Evolutionary conservation across 2,888 invertebrate species (phyloP).

Genomic region (Eupithecia subfuscata): DNA sequence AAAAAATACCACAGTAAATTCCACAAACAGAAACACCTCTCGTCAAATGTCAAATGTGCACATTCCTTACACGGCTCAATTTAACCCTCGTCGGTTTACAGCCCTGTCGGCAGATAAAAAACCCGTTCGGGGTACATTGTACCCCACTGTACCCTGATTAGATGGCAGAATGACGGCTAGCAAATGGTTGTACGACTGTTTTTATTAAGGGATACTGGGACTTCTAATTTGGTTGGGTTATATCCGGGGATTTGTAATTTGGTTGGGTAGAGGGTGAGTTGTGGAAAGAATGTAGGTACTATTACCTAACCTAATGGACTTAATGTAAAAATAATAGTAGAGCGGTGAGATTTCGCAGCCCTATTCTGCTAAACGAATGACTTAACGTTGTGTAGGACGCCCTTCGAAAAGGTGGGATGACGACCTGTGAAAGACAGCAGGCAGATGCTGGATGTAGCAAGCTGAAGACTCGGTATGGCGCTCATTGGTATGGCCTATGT

Average conservation of each 20-base stretch:
- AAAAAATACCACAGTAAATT: not conserved
- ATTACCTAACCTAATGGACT: not conserved
- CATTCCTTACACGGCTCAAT: slow-evolving; percentile 20
- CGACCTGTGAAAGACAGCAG: too few species aligned
- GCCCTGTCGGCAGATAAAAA: slow-evolving; percentile 69
- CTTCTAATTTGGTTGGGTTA: slow-evolving; percentile 6
- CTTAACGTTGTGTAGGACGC: too few species aligned
- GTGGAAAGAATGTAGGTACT: not conserved
- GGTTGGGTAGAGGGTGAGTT: not conserved
- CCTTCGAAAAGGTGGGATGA: too few species aligned
- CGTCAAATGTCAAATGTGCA: slow-evolving; percentile 34
- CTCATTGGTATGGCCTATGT: too few species aligned
- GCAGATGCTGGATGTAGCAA: too few species aligned
- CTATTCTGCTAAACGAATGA: too few species aligned
- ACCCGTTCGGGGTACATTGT: slow-evolving; percentile 51
- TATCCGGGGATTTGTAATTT: not conserved
- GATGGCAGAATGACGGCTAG: slow-evolving; percentile 68
- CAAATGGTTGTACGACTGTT: slow-evolving; percentile 43
- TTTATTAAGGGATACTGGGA: slow-evolving; percentile 39
- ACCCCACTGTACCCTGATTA: slow-evolving; percentile 68
- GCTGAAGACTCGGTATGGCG: too few species aligned
- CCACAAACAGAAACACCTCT: not conserved
- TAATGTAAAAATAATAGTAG: too few species aligned
- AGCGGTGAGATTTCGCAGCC: too few species aligned
- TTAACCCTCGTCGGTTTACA: slow-evolving; percentile 58